A percentile compares a stretch with the other conserved stretches of the same genome.
phyloP scores from a whole-genome alignment of 2,888 invertebrate species.

The Parascotia fuliginaria region DNA sequence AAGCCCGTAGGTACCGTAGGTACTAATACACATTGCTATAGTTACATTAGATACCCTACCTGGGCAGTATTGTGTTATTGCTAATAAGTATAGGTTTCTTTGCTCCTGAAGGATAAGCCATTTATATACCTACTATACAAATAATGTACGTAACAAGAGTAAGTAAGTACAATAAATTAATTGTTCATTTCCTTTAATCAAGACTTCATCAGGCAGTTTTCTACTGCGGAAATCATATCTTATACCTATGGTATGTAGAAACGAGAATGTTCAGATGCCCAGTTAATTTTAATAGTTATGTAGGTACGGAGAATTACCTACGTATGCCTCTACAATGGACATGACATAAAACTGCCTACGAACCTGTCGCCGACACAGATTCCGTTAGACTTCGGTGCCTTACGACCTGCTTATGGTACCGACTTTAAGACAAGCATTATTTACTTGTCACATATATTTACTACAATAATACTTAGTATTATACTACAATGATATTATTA shows the following conservation, averaged over 20 bases:
- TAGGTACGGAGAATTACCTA: conserved; percentile 36
- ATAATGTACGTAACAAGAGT: too few relatives aligned
- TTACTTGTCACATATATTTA: conserved; percentile 9
- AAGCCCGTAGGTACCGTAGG: too few relatives aligned
- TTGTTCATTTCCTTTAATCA: not conserved
- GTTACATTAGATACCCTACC: too few relatives aligned
- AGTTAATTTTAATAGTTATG: conserved; percentile 40
- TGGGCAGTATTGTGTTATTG: too few relatives aligned
- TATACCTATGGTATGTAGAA: conserved; percentile 15
- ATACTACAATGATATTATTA: too few relatives aligned
- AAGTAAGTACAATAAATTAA: not conserved
- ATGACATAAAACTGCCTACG: conserved; percentile 56
- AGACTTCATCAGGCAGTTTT: not conserved
- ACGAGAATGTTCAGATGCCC: conserved; percentile 17
- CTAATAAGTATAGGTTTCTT: too few relatives aligned
- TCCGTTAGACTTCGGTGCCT: conserved; percentile 57
- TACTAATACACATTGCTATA: too few relatives aligned
- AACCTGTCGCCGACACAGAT: conserved; percentile 56
- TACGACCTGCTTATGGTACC: conserved; percentile 35
- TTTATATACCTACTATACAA: too few relatives aligned
- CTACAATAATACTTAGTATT: too few relatives aligned
- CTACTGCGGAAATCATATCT: conserved; percentile 4
- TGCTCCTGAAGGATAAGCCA: too few relatives aligned
- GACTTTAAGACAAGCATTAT: conserved; percentile 36
- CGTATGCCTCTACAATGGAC: conserved; percentile 43